These are phyloP conservation scores for Neomonachus schauinslandi DNA, from an alignment of 2,113 vertebrate genomes.

Conservation along the genomic window DNA sequence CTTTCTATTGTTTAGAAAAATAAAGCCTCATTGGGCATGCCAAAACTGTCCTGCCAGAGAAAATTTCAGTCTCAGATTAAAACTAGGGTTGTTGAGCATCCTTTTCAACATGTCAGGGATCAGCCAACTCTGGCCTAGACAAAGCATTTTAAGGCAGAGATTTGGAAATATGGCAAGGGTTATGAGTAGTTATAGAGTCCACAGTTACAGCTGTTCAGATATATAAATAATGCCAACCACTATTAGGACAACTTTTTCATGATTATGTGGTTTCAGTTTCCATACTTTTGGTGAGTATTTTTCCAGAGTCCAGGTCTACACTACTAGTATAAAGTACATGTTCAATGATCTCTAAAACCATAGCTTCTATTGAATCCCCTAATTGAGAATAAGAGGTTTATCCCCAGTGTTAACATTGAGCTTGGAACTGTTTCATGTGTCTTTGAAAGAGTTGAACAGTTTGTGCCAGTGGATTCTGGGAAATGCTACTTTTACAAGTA, in stretches of 20 bases:
- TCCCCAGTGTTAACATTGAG: neutral
- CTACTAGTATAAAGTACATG: neutral
- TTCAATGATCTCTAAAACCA: constrained; percentile 11
- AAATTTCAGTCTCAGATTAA: neutral
- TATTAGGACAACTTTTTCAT: neutral
- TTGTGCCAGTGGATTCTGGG: constrained; percentile 67
- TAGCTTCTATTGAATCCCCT: neutral
- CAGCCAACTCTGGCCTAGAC: neutral
- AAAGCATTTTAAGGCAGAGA: neutral
- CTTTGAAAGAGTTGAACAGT: constrained; percentile 34
- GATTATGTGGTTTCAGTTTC: neutral
- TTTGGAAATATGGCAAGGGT: neutral
- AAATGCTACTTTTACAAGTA: constrained; percentile 52
- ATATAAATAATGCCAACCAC: neutral
- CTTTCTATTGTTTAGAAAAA: constrained; percentile 9
- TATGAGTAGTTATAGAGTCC: neutral
- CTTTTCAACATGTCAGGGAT: neutral
- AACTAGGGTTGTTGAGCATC: neutral
- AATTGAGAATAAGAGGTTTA: constrained; percentile 30
- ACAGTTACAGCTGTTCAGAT: neutral
- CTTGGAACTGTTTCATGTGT: constrained; percentile 39
- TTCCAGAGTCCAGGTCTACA: neutral
- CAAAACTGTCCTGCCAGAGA: neutral
- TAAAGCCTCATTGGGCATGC: neutral
- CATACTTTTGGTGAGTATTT: neutral